Evolutionary conservation across 2,888 invertebrate genomes (phyloP).

Genomic region (Trachelus iudaicus): DNA sequence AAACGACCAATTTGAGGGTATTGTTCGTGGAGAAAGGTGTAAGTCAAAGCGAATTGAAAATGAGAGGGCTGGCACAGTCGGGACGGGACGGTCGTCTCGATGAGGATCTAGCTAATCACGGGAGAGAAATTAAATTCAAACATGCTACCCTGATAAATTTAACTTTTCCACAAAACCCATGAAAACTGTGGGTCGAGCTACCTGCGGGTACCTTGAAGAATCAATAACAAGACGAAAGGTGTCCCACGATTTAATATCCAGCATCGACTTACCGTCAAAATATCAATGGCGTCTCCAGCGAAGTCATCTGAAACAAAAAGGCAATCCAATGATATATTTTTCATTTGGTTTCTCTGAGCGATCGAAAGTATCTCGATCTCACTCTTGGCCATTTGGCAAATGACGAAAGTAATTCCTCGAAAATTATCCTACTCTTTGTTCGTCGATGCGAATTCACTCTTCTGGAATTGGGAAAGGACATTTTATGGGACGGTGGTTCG

Average conservation of each 20-base stretch:
- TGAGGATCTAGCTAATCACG: neutral
- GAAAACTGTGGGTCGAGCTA: neutral
- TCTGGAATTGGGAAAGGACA: too few species aligned
- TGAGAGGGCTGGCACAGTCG: neutral
- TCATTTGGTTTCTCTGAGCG: neutral
- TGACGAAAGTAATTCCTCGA: too few species aligned
- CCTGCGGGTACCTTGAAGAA: neutral
- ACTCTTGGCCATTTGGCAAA: too few species aligned
- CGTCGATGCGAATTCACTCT: too few species aligned
- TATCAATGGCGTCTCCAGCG: neutral
- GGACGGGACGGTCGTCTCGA: neutral
- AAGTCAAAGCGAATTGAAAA: neutral
- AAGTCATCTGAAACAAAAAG: neutral
- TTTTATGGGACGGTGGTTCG: too few species aligned
- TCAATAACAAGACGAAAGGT: neutral
- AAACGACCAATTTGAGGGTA: neutral
- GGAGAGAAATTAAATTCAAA: neutral
- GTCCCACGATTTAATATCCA: neutral
- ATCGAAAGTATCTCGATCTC: too few species aligned
- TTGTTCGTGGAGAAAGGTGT: neutral
- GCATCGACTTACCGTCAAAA: neutral
- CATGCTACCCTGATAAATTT: neutral
- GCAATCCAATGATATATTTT: neutral
- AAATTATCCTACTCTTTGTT: too few species aligned
- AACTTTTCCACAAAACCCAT: neutral